Conservation (phyloP, 2,888 invertebrate species). For the Pasiphila rectangulata region DNA sequence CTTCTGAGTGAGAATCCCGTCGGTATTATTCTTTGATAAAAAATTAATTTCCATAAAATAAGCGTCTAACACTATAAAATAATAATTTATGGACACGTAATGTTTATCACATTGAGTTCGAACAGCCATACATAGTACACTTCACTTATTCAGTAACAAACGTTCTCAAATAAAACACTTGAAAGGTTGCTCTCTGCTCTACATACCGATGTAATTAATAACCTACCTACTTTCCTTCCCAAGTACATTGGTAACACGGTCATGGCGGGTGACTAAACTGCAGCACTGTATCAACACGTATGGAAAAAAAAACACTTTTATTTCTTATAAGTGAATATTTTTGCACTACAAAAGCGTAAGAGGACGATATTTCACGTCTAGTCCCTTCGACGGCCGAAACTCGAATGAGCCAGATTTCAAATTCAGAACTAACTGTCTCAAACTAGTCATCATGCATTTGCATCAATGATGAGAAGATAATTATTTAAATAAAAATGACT, state of each 20-base stretch:
- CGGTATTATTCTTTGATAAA: too few relatives aligned
- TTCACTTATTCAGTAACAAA: too few relatives aligned
- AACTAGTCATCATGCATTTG: constrained; percentile 4
- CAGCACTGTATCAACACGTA: neutral
- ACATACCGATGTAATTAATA: neutral
- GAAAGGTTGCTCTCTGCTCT: neutral
- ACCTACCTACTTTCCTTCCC: constrained; percentile 12
- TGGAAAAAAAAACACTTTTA: neutral
- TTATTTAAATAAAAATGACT: constrained; percentile 18
- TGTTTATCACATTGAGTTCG: too few relatives aligned
- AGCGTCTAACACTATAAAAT: too few relatives aligned
- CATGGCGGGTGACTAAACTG: constrained; percentile 4
- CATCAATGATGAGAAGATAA: constrained; percentile 9
- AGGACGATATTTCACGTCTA: neutral
- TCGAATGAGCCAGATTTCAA: constrained; percentile 6
- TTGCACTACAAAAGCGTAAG: neutral
- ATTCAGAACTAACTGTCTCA: neutral
- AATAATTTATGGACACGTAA: too few relatives aligned
- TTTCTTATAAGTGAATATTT: too few relatives aligned
- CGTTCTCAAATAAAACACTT: too few relatives aligned
- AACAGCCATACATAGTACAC: too few relatives aligned
- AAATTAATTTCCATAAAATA: too few relatives aligned
- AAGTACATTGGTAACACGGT: constrained; percentile 22
- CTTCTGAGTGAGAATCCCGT: too few relatives aligned
- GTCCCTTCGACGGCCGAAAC: constrained; percentile 5